Conservation (phyloP, 1,140 invertebrate genomes). For the Polypedilum pembai region DNA sequence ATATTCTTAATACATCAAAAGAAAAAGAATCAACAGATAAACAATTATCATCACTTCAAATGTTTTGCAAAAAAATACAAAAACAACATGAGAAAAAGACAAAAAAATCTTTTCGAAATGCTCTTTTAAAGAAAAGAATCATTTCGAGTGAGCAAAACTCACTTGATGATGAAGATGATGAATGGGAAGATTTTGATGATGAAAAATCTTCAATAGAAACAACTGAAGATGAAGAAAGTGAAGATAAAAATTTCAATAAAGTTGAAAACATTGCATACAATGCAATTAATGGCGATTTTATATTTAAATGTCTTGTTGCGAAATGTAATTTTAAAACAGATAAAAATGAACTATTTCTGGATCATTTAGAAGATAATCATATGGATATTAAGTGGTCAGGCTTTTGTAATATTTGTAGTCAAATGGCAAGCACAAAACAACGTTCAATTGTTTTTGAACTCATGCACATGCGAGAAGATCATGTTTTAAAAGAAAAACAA, state of each 20-base stretch:
- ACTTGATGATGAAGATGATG: constrained; percentile 3
- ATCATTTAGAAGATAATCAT: background rate
- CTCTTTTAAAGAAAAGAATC: background rate
- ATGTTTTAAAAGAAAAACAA: background rate
- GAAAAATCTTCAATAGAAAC: background rate
- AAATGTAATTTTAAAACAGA: background rate
- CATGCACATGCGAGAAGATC: background rate
- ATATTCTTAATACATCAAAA: no score
- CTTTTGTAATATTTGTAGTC: background rate
- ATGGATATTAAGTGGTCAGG: background rate
- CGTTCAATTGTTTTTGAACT: background rate
- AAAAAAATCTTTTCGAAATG: no score
- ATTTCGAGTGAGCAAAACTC: background rate
- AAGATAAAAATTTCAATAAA: background rate
- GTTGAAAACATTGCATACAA: background rate
- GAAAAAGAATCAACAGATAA: no score
- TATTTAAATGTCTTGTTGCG: background rate
- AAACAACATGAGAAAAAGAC: background rate
- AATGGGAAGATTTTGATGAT: background rate
- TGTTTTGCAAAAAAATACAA: background rate
- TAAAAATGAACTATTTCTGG: background rate
- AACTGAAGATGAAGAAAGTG: background rate
- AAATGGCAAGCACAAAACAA: background rate
- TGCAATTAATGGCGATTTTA: background rate
- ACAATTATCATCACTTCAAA: background rate